phyloP scores from a whole-genome alignment of 2,113 vertebrate genomes.

The Abramis brama region DNA sequence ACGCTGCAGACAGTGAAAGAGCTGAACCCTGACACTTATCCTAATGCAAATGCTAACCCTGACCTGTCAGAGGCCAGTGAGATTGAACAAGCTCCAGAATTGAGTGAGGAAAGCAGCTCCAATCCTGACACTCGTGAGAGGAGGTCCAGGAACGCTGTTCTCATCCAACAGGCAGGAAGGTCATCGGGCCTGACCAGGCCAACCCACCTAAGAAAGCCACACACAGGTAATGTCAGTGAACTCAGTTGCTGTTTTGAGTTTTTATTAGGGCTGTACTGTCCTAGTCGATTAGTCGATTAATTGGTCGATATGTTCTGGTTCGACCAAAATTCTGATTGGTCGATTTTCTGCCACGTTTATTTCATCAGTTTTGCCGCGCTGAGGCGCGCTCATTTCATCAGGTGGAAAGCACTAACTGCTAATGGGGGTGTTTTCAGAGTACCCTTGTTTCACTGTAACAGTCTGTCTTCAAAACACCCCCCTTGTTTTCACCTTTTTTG shows the following conservation, averaged over 20 bases:
- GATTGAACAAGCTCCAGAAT: constrained; percentile 62
- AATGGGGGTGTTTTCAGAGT: no score
- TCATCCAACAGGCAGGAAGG: constrained; percentile 68
- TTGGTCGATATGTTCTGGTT: no score
- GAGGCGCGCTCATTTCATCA: no score
- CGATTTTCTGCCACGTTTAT: no score
- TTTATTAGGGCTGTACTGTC: no score
- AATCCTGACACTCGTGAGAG: constrained; percentile 70
- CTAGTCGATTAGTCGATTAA: no score
- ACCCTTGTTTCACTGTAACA: no score
- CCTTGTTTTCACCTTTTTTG: no score
- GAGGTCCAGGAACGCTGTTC: constrained; percentile 62
- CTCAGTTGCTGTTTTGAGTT: neutral
- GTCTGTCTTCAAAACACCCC: no score
- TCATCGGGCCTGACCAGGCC: constrained; percentile 68
- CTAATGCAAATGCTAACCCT: neutral
- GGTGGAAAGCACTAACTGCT: no score
- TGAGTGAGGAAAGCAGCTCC: constrained; percentile 69
- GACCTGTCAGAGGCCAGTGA: constrained; percentile 68
- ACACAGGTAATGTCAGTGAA: constrained; percentile 67
- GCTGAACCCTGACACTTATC: neutral
- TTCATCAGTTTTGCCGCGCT: no score
- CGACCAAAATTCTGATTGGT: no score
- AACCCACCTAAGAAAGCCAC: constrained; percentile 76
- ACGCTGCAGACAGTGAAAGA: constrained; percentile 59